A percentile compares a stretch with the other conserved stretches of the same genome.
Evolutionary conservation across 2,797 vertebrate species (phyloP).

Genomic region (Numenius phaeopus): DNA sequence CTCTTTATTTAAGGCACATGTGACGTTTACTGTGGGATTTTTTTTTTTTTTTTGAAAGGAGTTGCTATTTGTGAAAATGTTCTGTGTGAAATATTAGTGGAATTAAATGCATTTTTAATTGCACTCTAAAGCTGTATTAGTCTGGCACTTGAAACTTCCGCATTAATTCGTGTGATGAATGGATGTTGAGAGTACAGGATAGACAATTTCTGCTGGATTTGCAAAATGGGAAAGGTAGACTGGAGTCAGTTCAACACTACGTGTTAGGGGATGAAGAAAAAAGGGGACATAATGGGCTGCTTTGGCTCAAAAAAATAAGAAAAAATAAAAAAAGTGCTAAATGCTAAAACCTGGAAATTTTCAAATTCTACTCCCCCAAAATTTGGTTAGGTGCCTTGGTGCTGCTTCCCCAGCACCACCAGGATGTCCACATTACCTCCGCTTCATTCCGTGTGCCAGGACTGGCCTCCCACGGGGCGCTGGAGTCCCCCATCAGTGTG

Average conservation of each 20-base stretch:
- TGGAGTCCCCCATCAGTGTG: neutral
- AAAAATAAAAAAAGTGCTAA: neutral
- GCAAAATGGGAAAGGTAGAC: neutral
- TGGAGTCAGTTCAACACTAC: neutral
- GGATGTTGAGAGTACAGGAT: neutral
- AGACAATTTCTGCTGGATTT: neutral
- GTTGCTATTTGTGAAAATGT: conserved; percentile 57
- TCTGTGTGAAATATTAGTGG: conserved; percentile 41
- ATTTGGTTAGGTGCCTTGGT: neutral
- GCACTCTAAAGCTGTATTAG: neutral
- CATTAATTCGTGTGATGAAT: neutral
- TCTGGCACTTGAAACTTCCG: neutral
- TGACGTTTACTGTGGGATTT: conserved; percentile 38
- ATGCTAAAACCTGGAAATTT: neutral
- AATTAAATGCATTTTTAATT: conserved; percentile 49
- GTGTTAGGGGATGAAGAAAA: neutral
- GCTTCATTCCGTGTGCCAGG: rapidly evolving
- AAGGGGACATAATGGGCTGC: neutral
- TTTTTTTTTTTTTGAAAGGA: conserved; percentile 24
- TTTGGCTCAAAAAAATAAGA: neutral
- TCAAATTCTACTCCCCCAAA: rapidly evolving
- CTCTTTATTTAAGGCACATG: conserved; percentile 76
- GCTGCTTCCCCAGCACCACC: neutral
- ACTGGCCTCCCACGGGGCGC: rapidly evolving
- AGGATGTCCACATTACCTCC: rapidly evolving